A percentile compares a stretch with the other conserved stretches of the same genome.
These are phyloP conservation scores for Matsumurasca onukii DNA, from an alignment of 1,140 invertebrate genomes.

Conservation along the genomic window DNA sequence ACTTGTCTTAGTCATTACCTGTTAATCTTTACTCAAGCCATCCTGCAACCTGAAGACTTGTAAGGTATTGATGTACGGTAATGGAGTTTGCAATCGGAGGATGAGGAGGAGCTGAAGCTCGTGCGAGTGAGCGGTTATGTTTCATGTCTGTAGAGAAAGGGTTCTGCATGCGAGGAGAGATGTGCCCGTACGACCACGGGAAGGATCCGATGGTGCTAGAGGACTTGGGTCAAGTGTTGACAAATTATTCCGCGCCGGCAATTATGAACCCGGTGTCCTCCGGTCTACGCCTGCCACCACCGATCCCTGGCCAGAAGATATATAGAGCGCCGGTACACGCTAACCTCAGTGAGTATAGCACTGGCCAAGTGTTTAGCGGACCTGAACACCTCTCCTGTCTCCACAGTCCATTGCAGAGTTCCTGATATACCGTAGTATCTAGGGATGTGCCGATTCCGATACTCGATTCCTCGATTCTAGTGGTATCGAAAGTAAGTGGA, in stretches of 20 bases:
- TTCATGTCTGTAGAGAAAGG: constrained; percentile 70
- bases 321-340: constrained; percentile 44
- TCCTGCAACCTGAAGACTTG: not conserved
- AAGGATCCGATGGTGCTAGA: constrained; percentile 91
- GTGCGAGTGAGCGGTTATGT: too few relatives aligned
- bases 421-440: too few relatives aligned
- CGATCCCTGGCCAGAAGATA: constrained; percentile 45
- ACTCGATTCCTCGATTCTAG: too few relatives aligned
- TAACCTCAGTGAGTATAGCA: too few relatives aligned
- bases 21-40: not conserved
- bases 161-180: constrained; percentile 92
- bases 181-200: constrained; percentile 95
- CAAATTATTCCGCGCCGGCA: not conserved
- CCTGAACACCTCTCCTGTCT: too few relatives aligned
- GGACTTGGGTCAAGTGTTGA: constrained; percentile 56
- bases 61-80: not conserved
- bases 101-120: too few relatives aligned
- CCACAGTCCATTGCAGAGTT: too few relatives aligned
- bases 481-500: too few relatives aligned
- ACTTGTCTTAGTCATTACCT: constrained; percentile 5
- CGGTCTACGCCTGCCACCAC: too few relatives aligned
- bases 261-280: too few relatives aligned
- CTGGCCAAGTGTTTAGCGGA: too few relatives aligned
- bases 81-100: not conserved
- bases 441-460: too few relatives aligned